These are phyloP conservation scores for Drosophila bifasciata DNA, from an alignment of 1,140 invertebrate genomes.

Conservation along the genomic window DNA sequence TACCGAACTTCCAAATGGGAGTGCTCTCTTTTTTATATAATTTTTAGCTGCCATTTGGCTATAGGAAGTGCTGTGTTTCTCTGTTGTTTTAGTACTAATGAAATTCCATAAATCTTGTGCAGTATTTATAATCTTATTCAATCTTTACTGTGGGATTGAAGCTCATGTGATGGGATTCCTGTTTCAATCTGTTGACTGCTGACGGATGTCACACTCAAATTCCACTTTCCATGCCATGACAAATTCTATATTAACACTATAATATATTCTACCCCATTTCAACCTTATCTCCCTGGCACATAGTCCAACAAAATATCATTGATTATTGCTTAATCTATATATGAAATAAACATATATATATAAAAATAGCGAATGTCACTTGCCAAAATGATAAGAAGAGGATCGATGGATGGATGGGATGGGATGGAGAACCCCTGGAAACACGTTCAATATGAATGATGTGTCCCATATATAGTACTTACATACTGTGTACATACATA, in stretches of 20 bases:
- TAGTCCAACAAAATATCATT: constrained; percentile 38
- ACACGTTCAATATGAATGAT: constrained; percentile 60
- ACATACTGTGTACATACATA: no score
- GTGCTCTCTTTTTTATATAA: no score
- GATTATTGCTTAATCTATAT: constrained; percentile 38
- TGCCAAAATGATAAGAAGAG: constrained; percentile 62
- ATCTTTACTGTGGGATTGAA: not conserved
- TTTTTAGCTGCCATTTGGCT: no score
- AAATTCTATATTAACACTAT: constrained; percentile 41
- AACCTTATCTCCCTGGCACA: constrained; percentile 34
- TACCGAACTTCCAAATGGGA: constrained; percentile 23
- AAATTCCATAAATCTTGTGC: not conserved
- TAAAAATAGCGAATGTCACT: constrained; percentile 60
- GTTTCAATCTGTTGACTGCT: constrained; percentile 5
- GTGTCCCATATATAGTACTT: no score
- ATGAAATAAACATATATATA: constrained; percentile 29
- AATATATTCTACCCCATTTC: constrained; percentile 46
- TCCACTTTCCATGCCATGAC: constrained; percentile 24
- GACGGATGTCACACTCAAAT: constrained; percentile 34
- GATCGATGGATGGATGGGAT: no score
- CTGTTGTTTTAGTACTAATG: no score
- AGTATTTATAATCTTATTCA: not conserved
- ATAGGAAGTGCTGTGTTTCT: no score
- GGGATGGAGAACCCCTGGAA: constrained; percentile 17
- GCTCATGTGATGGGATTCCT: not conserved